phyloP scores from a whole-genome alignment of 2,888 invertebrate genomes.

The Pegoplata infirma region DNA sequence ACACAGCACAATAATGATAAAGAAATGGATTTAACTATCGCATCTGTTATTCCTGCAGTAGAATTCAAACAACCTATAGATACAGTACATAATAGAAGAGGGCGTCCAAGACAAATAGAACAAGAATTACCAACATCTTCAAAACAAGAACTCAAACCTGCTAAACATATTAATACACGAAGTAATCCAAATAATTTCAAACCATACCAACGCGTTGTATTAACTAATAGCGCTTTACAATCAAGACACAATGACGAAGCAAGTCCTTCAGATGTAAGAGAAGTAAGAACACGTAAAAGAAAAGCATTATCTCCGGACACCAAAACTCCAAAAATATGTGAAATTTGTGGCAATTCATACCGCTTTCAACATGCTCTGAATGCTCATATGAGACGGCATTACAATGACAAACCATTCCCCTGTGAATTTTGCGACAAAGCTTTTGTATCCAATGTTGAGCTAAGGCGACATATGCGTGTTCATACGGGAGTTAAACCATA shows the following conservation, averaged over 20 bases:
- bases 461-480: slow-evolving; percentile 77
- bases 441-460: slow-evolving; percentile 77
- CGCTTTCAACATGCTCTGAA: slow-evolving; percentile 77
- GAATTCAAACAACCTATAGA: neutral
- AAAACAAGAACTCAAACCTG: neutral
- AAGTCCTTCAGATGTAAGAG: neutral
- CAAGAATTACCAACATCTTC: neutral
- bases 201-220: neutral
- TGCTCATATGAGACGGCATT: slow-evolving; percentile 77
- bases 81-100: neutral
- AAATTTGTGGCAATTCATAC: slow-evolving; percentile 77
- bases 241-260: neutral
- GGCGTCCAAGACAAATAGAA: neutral
- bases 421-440: slow-evolving; percentile 77
- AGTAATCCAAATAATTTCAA: neutral
- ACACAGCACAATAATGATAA: neutral
- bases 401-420: slow-evolving; percentile 74
- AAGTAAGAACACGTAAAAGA: slow-evolving; percentile 49
- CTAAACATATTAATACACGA: neutral
- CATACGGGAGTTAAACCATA: slow-evolving; percentile 78
- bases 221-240: neutral
- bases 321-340: slow-evolving; percentile 74
- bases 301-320: slow-evolving; percentile 52
- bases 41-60: no score
- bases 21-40: no score